These are phyloP conservation scores for Anagyrus pseudococci DNA, from an alignment of 2,888 invertebrate species.

Conservation along the genomic window DNA sequence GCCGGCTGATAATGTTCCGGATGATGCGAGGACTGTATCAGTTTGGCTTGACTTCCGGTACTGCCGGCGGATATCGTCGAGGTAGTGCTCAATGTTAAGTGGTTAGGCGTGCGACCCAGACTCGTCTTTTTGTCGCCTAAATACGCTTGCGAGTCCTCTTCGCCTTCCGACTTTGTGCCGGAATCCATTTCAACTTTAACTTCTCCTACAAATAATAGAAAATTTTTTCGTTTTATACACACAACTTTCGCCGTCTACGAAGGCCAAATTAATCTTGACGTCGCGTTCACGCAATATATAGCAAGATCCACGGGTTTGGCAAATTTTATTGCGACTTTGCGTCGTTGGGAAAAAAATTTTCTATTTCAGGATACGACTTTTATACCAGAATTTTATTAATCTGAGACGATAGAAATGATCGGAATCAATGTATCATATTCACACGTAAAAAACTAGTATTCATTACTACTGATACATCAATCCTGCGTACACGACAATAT, in stretches of 20 bases:
- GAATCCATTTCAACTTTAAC: slow-evolving; percentile 66
- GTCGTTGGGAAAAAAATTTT: slow-evolving; percentile 29
- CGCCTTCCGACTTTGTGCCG: slow-evolving; percentile 86
- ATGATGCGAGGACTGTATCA: slow-evolving; percentile 93
- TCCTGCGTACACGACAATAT: too few relatives aligned
- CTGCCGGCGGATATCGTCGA: slow-evolving; percentile 93
- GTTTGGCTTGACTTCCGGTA: slow-evolving; percentile 89
- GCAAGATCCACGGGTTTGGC: too few relatives aligned
- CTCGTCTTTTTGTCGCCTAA: slow-evolving; percentile 65
- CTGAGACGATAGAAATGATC: too few relatives aligned
- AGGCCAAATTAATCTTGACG: too few relatives aligned
- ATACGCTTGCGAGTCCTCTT: slow-evolving; percentile 79
- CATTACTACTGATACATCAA: not conserved
- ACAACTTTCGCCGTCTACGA: too few relatives aligned
- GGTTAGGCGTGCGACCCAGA: slow-evolving; percentile 90
- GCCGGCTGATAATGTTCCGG: slow-evolving; percentile 91
- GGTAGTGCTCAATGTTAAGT: slow-evolving; percentile 89
- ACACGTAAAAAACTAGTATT: not conserved
- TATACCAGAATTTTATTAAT: too few relatives aligned
- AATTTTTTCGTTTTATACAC: slow-evolving; percentile 10
- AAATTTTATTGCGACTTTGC: too few relatives aligned
- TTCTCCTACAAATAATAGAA: slow-evolving; percentile 52
- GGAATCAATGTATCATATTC: not conserved
- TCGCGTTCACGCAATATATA: too few relatives aligned
- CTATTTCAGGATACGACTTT: slow-evolving; percentile 25